Percentiles rank a stretch among this genome's conserved stretches.
Conservation (phyloP, 1,140 invertebrate species). For the Leptopilina clavipes region DNA sequence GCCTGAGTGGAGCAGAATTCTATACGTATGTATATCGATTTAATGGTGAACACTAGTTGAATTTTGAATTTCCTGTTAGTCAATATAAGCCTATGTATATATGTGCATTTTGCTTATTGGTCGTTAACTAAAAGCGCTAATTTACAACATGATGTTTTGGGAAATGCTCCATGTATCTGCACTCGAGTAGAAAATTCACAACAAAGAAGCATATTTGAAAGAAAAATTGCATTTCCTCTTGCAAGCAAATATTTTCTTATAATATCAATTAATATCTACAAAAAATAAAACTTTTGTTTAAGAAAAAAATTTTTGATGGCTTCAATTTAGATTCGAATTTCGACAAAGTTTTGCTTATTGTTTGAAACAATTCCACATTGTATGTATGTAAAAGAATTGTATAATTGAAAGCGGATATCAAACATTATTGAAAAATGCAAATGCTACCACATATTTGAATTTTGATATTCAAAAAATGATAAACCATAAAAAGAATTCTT, state of each 20-base stretch:
- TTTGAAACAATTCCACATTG: too few species aligned
- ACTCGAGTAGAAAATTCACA: neutral
- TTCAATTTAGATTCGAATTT: too few species aligned
- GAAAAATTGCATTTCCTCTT: too few species aligned
- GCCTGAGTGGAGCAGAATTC: neutral
- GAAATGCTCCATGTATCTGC: neutral
- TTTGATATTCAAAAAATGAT: neutral
- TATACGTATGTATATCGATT: neutral
- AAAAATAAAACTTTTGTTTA: too few species aligned
- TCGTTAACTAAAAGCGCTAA: slow-evolving; percentile 24
- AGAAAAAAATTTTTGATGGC: too few species aligned
- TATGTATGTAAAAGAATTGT: too few species aligned
- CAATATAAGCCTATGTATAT: neutral
- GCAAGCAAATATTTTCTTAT: too few species aligned
- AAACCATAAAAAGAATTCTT: neutral
- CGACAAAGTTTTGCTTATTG: too few species aligned
- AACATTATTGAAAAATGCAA: too few species aligned
- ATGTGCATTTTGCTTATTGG: neutral
- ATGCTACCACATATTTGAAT: neutral
- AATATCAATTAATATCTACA: too few species aligned
- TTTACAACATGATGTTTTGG: slow-evolving; percentile 20
- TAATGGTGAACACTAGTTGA: neutral
- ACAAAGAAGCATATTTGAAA: too few species aligned
- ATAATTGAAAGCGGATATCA: too few species aligned
- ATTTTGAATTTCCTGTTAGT: slow-evolving; percentile 4